A percentile compares a stretch with the other conserved stretches of the same genome.
These are phyloP conservation scores for Chondrosia reniformis DNA, from an alignment of 37 sponge, comb jelly and placozoan genomes.

Conservation along the genomic window DNA sequence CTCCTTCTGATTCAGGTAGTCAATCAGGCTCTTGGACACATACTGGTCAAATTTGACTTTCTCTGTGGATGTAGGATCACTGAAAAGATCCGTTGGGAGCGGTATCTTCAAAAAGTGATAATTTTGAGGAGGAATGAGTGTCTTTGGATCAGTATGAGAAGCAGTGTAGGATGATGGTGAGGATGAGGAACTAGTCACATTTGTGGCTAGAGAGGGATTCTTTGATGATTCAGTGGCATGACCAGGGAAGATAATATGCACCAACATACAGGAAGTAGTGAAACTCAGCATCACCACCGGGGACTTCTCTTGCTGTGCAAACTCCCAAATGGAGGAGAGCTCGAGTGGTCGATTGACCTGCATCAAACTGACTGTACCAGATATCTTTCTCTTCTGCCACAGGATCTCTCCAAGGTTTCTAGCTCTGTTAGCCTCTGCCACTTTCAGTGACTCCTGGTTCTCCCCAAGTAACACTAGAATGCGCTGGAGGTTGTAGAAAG, in stretches of 20 bases:
- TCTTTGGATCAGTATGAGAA: background rate
- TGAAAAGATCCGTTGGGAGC: background rate
- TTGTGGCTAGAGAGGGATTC: background rate
- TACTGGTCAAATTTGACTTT: background rate
- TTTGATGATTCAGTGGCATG: no score
- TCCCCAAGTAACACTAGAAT: slow-evolving; percentile 35
- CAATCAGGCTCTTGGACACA: background rate
- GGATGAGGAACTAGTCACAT: background rate
- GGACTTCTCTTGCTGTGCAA: background rate
- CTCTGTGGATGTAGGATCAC: background rate
- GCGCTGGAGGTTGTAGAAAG: slow-evolving; percentile 58
- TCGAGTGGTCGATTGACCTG: background rate
- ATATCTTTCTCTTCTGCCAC: slow-evolving; percentile 27
- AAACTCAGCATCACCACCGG: slow-evolving; percentile 11
- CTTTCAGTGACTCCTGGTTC: slow-evolving; percentile 24
- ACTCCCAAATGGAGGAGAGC: background rate
- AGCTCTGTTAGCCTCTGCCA: slow-evolving; percentile 59
- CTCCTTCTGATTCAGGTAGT: slow-evolving; percentile 9
- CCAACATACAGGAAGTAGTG: background rate
- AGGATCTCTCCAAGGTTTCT: slow-evolving; percentile 66
- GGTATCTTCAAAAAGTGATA: slow-evolving; percentile 5
- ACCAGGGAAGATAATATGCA: slow-evolving; percentile 7
- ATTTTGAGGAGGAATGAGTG: background rate
- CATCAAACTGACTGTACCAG: background rate
- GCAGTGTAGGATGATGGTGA: no score